Evolutionary conservation across 2,888 invertebrate genomes (phyloP), one percentile per base, ranked within the genome.

Genomic region (Agrotis exclamationis): DNA sequence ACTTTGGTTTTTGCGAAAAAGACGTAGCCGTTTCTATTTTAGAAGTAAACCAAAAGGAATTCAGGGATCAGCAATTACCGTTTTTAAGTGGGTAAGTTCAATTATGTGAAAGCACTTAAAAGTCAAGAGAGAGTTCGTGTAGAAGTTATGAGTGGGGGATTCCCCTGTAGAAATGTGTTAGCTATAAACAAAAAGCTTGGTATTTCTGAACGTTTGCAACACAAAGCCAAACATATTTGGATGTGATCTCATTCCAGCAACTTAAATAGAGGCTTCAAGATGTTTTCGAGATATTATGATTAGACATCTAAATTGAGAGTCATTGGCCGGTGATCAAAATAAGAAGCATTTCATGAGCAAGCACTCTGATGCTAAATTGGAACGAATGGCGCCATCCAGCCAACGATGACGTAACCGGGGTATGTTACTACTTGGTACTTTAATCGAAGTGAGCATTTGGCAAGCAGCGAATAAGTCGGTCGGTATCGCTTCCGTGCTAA

Each of bases 401-500:
- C 64, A 71, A 44, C 44, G 64, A 44, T 83, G 82, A 83, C 77
- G 83, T 81, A 83, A 83, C 63, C 65, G 28, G 70, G 50, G 82
- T 82, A 74, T 67, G 73, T 72, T 70, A 54, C 79, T 62, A 73
- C 73, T 79, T 67, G 51, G 76, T 63, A 63, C 66, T 70, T 74
- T 74, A 73, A 76, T 80, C 80, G 78, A 82, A 82, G 68, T 77
- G 68, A 76, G 72, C 78, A 79, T 83, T 85, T 82, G 82, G 80
- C 75, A 84, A 83, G 80, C 68, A 76, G 68, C 63, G 63, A 76
- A 63, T 77, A 78, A 77, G 75, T 80, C 80, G 77, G 74, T 79
- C 82, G 82, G 67, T 64, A 73, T 82, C 39, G 64, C 86, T 86
- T 86, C 85, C 86, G 86, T 77, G 70, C 78, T 68, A 56, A 66